Evolutionary conservation across 92 coral and sea anemone genomes (phyloP).

Genomic region (Pocillopora grandis): DNA sequence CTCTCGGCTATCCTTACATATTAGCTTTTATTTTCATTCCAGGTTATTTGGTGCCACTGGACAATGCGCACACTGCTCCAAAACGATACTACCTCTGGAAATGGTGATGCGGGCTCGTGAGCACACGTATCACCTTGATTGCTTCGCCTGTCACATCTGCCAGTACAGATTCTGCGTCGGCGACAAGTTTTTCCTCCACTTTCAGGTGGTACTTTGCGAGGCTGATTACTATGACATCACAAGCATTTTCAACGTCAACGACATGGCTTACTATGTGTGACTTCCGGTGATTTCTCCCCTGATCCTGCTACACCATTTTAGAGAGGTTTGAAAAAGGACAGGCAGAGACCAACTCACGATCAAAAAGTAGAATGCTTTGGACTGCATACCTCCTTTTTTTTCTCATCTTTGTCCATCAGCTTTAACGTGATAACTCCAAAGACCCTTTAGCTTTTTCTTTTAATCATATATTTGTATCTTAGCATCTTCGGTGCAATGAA

Average conservation of each 20-base stretch:
- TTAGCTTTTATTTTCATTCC: not conserved
- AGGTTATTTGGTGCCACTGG: constrained; percentile 80
- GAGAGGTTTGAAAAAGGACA: too few species aligned
- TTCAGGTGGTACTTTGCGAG: constrained; percentile 72
- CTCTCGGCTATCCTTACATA: too few species aligned
- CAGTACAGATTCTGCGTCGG: constrained; percentile 82
- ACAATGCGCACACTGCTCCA: constrained; percentile 67
- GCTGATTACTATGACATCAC: constrained; percentile 70
- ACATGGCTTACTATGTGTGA: constrained; percentile 22
- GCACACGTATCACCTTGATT: constrained; percentile 76
- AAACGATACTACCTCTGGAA: constrained; percentile 81
- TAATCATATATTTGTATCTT: too few species aligned
- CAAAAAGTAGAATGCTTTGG: too few species aligned
- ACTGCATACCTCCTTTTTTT: too few species aligned
- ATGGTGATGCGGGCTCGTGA: constrained; percentile 87
- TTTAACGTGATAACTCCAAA: too few species aligned
- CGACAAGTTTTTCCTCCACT: constrained; percentile 74
- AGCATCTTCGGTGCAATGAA: too few species aligned
- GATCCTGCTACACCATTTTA: too few species aligned
- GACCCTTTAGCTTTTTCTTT: too few species aligned
- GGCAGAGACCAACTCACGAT: too few species aligned
- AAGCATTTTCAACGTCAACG: constrained; percentile 30
- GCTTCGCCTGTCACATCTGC: constrained; percentile 83
- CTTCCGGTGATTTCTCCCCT: too few species aligned
- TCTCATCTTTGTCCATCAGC: too few species aligned